Base-by-base conservation (phyloP, 1,140 invertebrate species). In the Rhynchophorus ferrugineus region DNA sequence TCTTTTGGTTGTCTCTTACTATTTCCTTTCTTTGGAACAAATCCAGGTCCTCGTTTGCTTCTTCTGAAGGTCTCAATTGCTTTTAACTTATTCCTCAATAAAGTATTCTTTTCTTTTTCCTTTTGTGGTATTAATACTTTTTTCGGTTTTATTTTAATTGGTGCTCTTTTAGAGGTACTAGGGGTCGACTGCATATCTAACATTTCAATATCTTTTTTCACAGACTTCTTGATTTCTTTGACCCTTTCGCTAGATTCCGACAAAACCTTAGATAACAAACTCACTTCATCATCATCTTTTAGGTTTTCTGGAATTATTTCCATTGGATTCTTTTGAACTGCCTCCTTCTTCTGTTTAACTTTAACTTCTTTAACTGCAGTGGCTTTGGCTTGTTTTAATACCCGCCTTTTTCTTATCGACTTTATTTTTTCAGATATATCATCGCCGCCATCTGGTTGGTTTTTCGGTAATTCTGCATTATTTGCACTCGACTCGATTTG, bases 11-110 rank as follows among this genome's bases (percentile, higher is more conserved):
- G 61, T 42, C 67, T 69, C 13, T 63, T 21, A 47, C 61, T 68
- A 44, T 67, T 71, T 46, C 67, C 69, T 34, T 72, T 66, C 49
- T 75, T 75, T 50, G 69, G 73, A 41, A 76, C 72, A 55, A 67
- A 73, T 36, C 70, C 75, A n/a, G 74, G 67, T 56, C 78, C 78
- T 59, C 75, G 71, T 60, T 79, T 81, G 3, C 81, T 78, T 64
- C 81, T 85, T 58, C 81, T 78, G 58, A 85, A 80, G 45, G 86
- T 56, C 68, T 87, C 84, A 36, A 87, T 86, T 7, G 87, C 87
- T 67, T 83, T 82, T 29, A 84, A 60, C 71, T 86, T 89, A 39
- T 79, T 84, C 58, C 81, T 72, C 24, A 83, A 66, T 34, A 82
- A 68, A 59, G 77, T 74, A 47, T 73, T 69, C 67, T 81, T 79